phyloP scores from a whole-genome alignment of 2,797 vertebrate genomes.

The Okamejei kenojei region DNA sequence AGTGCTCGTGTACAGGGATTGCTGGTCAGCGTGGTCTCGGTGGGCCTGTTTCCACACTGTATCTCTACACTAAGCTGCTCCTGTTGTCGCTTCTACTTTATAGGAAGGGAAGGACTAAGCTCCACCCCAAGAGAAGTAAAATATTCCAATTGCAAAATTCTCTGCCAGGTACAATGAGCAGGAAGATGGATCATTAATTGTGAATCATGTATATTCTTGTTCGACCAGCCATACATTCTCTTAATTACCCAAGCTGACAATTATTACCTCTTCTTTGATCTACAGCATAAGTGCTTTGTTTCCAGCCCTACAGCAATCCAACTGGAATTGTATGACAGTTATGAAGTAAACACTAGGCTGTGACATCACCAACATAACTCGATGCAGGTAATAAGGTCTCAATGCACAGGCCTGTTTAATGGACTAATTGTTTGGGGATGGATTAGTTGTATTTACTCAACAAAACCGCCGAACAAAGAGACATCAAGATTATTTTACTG shows the following conservation, averaged over 20 bases:
- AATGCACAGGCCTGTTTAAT: constrained; percentile 1
- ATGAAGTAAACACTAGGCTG: background rate
- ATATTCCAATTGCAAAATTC: background rate
- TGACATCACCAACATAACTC: background rate
- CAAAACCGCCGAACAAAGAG: background rate
- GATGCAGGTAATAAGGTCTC: background rate
- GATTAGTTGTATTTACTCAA: background rate
- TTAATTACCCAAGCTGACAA: background rate
- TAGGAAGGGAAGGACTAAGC: background rate
- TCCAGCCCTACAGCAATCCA: background rate
- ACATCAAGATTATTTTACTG: background rate
- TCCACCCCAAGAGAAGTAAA: constrained; percentile 10
- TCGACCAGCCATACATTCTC: background rate
- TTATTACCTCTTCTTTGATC: background rate
- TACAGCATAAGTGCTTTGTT: background rate
- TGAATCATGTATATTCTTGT: background rate
- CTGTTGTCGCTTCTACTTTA: background rate
- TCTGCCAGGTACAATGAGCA: background rate
- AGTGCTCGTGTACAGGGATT: too few relatives aligned
- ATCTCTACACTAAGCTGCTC: background rate
- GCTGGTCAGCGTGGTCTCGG: too few relatives aligned
- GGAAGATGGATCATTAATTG: background rate
- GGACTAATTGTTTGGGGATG: constrained; percentile 15
- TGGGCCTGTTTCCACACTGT: too few relatives aligned
- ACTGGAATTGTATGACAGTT: background rate